These are phyloP conservation scores for Dipus sagitta DNA, from an alignment of 2,797 vertebrate species.

Conservation along the genomic window DNA sequence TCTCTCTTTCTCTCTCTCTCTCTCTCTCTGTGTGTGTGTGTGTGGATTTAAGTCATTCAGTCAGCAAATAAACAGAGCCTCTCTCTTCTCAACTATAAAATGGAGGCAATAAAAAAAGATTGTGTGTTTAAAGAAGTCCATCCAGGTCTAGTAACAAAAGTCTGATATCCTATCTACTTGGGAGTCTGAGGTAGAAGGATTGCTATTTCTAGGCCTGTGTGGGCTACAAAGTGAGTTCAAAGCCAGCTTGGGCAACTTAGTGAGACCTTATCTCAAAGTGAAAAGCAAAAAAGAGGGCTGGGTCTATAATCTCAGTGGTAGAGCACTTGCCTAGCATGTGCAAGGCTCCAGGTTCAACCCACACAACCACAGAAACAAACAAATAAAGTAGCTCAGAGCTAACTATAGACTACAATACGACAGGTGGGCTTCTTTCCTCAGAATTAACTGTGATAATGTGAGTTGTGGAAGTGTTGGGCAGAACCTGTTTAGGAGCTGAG, in stretches of 20 bases:
- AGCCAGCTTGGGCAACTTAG: not conserved
- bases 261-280: not conserved
- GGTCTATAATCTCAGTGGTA: not conserved
- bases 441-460: not conserved
- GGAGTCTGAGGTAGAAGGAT: not conserved
- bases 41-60: not conserved
- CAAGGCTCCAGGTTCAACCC: not conserved
- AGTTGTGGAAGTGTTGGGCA: not conserved
- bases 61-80: constrained; percentile 13
- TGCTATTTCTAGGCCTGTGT: no score
- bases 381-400: not conserved
- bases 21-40: no score
- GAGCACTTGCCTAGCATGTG: not conserved
- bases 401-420: not conserved
- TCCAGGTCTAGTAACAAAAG: not conserved
- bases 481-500: not conserved
- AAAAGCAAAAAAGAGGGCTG: not conserved
- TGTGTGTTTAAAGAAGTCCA: not conserved
- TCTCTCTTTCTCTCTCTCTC: no score
- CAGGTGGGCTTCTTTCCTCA: not conserved
- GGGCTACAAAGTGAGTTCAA: not conserved
- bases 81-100: constrained; percentile 32
- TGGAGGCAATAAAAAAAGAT: not conserved
- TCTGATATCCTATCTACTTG: not conserved
- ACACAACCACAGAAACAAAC: not conserved